Percentiles rank a stretch among this genome's conserved stretches.
These are phyloP conservation scores for Rhinopomastus cyanomelas DNA, from an alignment of 2,113 vertebrate genomes.

Conservation along the genomic window DNA sequence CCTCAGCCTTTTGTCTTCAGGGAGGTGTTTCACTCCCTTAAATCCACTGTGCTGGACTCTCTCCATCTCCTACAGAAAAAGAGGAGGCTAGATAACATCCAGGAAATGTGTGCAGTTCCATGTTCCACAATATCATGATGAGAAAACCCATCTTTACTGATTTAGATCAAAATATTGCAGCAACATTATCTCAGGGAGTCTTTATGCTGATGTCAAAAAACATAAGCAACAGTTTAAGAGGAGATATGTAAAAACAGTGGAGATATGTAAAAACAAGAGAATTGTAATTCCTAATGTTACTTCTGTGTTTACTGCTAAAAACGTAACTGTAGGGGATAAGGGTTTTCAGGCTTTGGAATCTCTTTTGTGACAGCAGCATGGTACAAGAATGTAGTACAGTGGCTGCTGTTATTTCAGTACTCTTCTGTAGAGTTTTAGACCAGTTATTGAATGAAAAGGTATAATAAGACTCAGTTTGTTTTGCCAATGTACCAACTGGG, in stretches of 20 bases:
- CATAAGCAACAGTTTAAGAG: neutral
- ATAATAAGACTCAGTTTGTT: neutral
- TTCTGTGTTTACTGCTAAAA: neutral
- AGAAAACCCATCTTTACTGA: neutral
- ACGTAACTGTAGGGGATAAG: neutral
- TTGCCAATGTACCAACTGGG: neutral
- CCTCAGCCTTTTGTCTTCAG: too few relatives aligned
- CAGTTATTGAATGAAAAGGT: neutral
- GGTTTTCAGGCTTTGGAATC: neutral
- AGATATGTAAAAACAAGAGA: neutral
- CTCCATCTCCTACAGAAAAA: neutral
- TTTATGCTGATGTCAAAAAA: neutral
- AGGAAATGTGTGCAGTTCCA: neutral
- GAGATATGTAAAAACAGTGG: neutral
- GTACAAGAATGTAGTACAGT: neutral
- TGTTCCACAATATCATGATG: neutral
- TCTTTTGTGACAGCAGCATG: neutral
- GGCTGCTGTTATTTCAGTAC: neutral
- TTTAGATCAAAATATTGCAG: conserved; percentile 20
- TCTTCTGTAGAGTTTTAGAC: neutral
- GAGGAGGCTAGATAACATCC: conserved; percentile 27
- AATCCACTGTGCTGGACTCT: too few relatives aligned
- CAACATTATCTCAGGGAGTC: neutral
- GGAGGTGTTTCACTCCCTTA: too few relatives aligned
- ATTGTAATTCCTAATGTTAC: neutral